These are phyloP conservation scores for Philopotamus ludificatus DNA, from an alignment of 1,140 invertebrate genomes.

Conservation along the genomic window DNA sequence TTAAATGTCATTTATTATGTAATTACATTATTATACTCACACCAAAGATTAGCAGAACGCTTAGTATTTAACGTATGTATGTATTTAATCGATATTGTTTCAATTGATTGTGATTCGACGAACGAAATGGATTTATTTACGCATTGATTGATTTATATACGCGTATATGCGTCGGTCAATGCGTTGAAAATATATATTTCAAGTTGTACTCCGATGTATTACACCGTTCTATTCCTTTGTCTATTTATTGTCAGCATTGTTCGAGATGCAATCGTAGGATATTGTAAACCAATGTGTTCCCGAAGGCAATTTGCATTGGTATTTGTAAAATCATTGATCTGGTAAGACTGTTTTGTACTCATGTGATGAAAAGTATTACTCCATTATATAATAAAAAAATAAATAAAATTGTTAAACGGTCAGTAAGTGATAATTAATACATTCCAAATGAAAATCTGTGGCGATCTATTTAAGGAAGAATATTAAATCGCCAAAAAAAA, in stretches of 20 bases:
- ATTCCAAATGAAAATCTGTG: conserved; percentile 24
- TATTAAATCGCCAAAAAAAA: conserved; percentile 24
- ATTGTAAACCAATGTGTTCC: conserved; percentile 34
- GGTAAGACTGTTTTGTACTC: conserved; percentile 41
- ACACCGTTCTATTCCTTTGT: no score
- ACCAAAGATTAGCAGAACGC: no score
- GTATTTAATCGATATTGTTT: no score
- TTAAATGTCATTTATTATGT: no score
- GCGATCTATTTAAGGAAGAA: conserved; percentile 8
- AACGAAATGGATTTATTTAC: no score
- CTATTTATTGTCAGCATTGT: conserved; percentile 25
- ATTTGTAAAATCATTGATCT: conserved; percentile 34
- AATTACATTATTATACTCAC: no score
- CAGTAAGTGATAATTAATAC: conserved; percentile 17
- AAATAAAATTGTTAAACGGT: conserved; percentile 32
- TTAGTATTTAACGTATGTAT: no score
- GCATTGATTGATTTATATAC: no score
- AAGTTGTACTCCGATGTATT: no score
- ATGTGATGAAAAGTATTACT: conserved; percentile 43
- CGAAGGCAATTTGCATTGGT: conserved; percentile 25
- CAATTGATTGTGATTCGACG: no score
- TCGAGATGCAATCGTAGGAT: conserved; percentile 35
- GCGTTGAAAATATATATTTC: no score
- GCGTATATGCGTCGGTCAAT: no score
- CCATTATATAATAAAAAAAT: conserved; percentile 36